Percentiles rank a stretch among this genome's conserved stretches.
These are phyloP conservation scores for Nothocercus julius DNA, from an alignment of 2,113 vertebrate genomes.

Conservation along the genomic window DNA sequence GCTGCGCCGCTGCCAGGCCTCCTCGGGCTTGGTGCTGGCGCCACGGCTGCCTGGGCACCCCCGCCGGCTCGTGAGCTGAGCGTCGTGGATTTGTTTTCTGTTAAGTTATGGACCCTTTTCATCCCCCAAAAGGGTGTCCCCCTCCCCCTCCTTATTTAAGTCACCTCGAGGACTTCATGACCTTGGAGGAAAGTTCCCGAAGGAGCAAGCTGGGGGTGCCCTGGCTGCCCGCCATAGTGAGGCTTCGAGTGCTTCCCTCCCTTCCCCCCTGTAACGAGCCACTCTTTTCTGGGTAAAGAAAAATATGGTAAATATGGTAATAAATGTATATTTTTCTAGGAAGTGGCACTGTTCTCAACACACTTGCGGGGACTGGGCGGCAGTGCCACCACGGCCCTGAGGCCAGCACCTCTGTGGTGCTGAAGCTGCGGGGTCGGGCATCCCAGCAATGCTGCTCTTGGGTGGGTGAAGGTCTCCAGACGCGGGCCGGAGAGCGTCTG, in stretches of 20 bases:
- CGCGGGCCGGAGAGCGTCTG: not conserved
- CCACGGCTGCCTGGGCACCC: not conserved
- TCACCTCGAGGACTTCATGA: not conserved
- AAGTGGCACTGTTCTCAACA: not conserved
- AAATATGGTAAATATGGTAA: not conserved
- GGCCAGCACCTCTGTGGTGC: not conserved
- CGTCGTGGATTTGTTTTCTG: not conserved
- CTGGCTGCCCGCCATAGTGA: not conserved
- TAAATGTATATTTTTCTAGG: conserved; percentile 62
- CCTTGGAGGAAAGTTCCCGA: not conserved
- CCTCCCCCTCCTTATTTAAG: not conserved
- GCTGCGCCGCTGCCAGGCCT: too few relatives aligned
- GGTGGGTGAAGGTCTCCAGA: not conserved
- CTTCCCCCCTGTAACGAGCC: not conserved
- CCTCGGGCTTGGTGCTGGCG: rapidly evolving
- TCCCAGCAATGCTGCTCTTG: not conserved
- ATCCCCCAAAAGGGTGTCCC: not conserved
- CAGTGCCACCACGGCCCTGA: not conserved
- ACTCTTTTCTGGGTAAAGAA: not conserved
- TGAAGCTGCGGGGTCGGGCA: not conserved
- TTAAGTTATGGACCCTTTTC: not conserved
- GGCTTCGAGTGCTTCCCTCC: not conserved
- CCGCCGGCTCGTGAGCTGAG: rapidly evolving
- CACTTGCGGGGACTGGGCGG: not conserved
- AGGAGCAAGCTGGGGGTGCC: rapidly evolving